Evolutionary conservation across 1,140 invertebrate genomes (phyloP).

Genomic region (Cotesia vestalis): DNA sequence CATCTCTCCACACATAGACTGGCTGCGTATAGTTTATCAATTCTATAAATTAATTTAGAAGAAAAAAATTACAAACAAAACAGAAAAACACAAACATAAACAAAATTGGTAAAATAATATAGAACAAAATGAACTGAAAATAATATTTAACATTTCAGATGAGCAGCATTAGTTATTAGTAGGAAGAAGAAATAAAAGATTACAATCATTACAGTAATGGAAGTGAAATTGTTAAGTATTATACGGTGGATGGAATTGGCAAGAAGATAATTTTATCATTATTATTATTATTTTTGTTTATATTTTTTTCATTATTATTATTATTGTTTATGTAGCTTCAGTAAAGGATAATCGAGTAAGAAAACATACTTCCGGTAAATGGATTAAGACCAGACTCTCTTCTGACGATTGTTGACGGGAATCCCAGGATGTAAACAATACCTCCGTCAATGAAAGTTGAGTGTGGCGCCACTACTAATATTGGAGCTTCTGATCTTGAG

Average conservation of each 20-base stretch:
- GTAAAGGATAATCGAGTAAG: constrained; percentile 22
- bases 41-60: constrained; percentile 68
- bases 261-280: not conserved
- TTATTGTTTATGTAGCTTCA: constrained; percentile 28
- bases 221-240: constrained; percentile 16
- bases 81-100: not conserved
- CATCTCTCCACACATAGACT: constrained; percentile 91
- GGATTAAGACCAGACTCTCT: constrained; percentile 80
- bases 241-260: constrained; percentile 42
- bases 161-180: not conserved
- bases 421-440: constrained; percentile 79
- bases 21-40: constrained; percentile 94
- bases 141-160: not conserved
- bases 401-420: constrained; percentile 82
- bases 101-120: too few relatives aligned
- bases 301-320: not conserved
- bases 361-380: constrained; percentile 84
- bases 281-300: not conserved
- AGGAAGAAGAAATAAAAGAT: too few relatives aligned
- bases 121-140: not conserved
- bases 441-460: constrained; percentile 88
- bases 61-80: constrained; percentile 8
- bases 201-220: too few relatives aligned
- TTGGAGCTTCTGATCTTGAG: constrained; percentile 77
- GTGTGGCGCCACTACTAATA: constrained; percentile 86